These are phyloP conservation scores for Dicerorhinus sumatrensis DNA, from an alignment of 2,113 vertebrate genomes.

Conservation along the genomic window DNA sequence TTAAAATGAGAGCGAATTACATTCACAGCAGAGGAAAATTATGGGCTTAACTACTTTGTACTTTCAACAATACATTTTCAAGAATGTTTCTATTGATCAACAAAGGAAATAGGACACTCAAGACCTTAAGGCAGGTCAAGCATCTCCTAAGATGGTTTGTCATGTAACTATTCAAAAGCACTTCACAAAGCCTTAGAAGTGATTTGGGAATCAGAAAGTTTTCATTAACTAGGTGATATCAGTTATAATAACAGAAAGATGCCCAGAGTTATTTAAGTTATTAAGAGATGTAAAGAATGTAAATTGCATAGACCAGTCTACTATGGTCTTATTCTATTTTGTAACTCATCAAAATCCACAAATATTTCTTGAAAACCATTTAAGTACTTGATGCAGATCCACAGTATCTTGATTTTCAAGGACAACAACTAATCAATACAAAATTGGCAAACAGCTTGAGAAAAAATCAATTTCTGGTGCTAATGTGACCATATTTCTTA, in stretches of 20 bases:
- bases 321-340: not conserved
- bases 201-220: not conserved
- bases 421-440: constrained; percentile 36
- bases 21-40: constrained; percentile 62
- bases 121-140: constrained; percentile 27
- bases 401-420: constrained; percentile 68
- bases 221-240: constrained; percentile 25
- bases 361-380: constrained; percentile 39
- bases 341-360: constrained; percentile 45
- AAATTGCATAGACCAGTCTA: not conserved
- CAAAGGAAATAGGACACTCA: constrained; percentile 36
- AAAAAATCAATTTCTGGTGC: constrained; percentile 62
- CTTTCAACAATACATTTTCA: constrained; percentile 56
- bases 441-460: constrained; percentile 50
- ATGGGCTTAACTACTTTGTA: constrained; percentile 45
- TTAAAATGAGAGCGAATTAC: constrained; percentile 65
- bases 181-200: constrained; percentile 4
- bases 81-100: constrained; percentile 64
- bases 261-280: not conserved
- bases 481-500: constrained; percentile 55
- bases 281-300: not conserved
- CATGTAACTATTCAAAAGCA: constrained; percentile 22
- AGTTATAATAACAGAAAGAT: constrained; percentile 29
- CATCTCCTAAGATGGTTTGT: constrained; percentile 5
- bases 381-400: constrained; percentile 48